Evolutionary conservation across 1,140 invertebrate species (phyloP), one percentile per base, ranked within the genome.

Genomic region (Nasonia longicornis): DNA sequence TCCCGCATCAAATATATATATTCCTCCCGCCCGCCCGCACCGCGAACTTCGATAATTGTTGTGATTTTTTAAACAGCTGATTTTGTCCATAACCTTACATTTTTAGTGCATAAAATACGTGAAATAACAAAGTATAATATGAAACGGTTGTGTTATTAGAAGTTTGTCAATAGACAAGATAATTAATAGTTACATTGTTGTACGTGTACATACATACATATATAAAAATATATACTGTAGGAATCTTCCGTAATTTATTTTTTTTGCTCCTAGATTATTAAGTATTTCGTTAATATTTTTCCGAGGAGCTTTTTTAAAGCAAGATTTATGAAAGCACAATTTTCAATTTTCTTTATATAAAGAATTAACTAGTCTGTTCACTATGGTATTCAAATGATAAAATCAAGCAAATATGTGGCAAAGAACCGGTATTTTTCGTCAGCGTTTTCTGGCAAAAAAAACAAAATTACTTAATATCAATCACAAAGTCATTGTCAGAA

Each of bases 351-450:
- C 16, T 38, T 2, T 70, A 0, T 48, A 26, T 45, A 73, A 71
- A 26, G 26, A 71, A 35, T 35, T 3, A 42, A 72, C 20, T 8
- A 73, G 20, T 52, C 6, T 14, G 22, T 74, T 74, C 29, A 70
- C 26, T 26, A 76, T 75, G 66, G 63, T 16, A 58, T 80, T 76
- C 22, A 81, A 26, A 48, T 29, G 66, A 20, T 22, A 73, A 75
- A 76, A 67, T 8, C 2, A n/a, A 70, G 35, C 42, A 29, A 82
- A 84, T 29, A 84, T 89, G 83, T 86, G 84, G 84, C 80, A 82
- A 81, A 81, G 76, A 45, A 85, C 83, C 26, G 78, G 73, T 82
- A 83, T 79, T 38, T 83, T 64, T 80, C 86, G 80, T 75, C 75
- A 70, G 48, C 80, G 64, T 35, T 45, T 83, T 22, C 11, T 77